Base-by-base conservation (phyloP, 2,797 vertebrate genomes). In the Phrynocephalus guinanensis region DNA sequence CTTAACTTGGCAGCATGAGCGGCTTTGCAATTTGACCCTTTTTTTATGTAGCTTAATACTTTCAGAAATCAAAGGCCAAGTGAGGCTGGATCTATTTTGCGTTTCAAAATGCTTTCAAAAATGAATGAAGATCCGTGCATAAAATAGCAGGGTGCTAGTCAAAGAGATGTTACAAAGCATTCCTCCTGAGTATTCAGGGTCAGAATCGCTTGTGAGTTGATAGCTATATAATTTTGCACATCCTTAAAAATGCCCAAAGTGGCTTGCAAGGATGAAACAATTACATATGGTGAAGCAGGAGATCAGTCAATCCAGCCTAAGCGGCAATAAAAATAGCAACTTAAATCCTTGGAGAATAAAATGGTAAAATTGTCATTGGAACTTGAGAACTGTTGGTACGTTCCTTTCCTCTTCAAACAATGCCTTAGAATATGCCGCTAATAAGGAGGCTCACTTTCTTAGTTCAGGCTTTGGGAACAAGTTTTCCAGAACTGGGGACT, bases 21-120 rank as follows among this genome's bases (percentile, higher is more conserved):
- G 83, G 4, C 30, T 2, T 10, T 44, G 72, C 72, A 67, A 78
- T 83, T 30, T 44, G 67, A 44, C 82, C 67, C 28, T 7, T 83
- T 87, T 7, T 83, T 87, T 71, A 48, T 56, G 50, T 44, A 71
- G 33, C 50, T 78, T 60, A 71, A 78, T 78, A 50, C n/a, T 79
- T 72, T 60, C 22, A n/a, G 50, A 87, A 71, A 87, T 83, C 66
- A 83, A 83, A 87, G 38, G 22, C 79, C 38, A 73, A 81, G 52
- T 86, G 63, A 86, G 26, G 60, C 5, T 68, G 75, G 28, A 78
- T 70, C 66, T 26, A 71, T 60, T 87, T 60, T 87, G 30, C 44
- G 11, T 24, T 83, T 44, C 38, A 7, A 33, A 44, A 56, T 63
- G 33, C 30, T 86, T 86, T 63, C 22, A n/a, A 81, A 75, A 24